Evolutionary conservation across 2,113 vertebrate species (phyloP).

Genomic region (Dunckerocampus dactyliophorus): DNA sequence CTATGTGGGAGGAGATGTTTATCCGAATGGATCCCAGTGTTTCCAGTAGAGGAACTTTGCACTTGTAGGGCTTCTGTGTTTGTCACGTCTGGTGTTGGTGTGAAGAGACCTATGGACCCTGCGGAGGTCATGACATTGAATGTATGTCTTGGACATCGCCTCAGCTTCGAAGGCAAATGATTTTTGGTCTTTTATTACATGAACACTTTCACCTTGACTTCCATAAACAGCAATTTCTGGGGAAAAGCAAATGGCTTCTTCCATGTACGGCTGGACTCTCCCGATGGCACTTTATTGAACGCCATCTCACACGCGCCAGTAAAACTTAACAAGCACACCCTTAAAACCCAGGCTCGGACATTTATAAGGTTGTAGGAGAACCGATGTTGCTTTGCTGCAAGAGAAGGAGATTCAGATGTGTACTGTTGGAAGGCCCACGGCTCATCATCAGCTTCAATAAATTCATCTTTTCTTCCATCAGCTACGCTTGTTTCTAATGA

Average conservation of each 20-base stretch:
- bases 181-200: background rate
- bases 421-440: too few relatives aligned
- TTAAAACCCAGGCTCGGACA: conserved; percentile 49
- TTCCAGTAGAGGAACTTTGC: too few relatives aligned
- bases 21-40: too few relatives aligned
- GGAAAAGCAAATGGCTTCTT: conserved; percentile 26
- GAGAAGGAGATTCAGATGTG: conserved; percentile 15
- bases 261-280: conserved; percentile 41
- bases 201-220: conserved; percentile 30
- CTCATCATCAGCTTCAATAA: conserved; percentile 44
- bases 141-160: too few relatives aligned
- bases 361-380: conserved; percentile 51
- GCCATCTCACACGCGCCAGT: conserved; percentile 42
- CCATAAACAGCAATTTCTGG: conserved; percentile 35
- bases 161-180: background rate
- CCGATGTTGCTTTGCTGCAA: conserved; percentile 2
- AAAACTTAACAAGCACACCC: conserved; percentile 57
- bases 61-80: too few relatives aligned
- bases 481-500: too few relatives aligned
- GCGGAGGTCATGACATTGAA: too few relatives aligned
- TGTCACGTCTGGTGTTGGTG: background rate
- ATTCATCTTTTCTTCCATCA: conserved; percentile 60
- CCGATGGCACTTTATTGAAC: conserved; percentile 50
- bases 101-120: background rate
- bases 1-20: too few relatives aligned